These are phyloP conservation scores for Eclectus roratus DNA, from an alignment of 2,113 vertebrate species.

Conservation along the genomic window DNA sequence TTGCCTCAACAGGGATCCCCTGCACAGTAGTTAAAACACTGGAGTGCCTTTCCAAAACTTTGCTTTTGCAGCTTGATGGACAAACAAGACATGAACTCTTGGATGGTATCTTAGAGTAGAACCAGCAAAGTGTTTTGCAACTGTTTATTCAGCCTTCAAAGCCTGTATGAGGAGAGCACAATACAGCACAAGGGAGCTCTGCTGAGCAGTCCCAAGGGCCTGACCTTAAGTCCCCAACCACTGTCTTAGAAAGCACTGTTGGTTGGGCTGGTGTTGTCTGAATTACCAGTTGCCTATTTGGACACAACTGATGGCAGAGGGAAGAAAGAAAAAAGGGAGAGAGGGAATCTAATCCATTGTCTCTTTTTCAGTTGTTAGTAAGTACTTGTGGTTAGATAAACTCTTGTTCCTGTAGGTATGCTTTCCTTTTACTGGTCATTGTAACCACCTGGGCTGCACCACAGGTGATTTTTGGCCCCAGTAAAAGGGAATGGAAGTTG, in stretches of 20 bases:
- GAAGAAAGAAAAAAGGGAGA: neutral
- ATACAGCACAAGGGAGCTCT: fast-evolving
- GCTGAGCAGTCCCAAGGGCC: neutral
- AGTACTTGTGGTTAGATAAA: neutral
- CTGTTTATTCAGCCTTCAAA: neutral
- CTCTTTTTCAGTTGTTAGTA: neutral
- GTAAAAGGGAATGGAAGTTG: neutral
- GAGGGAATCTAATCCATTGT: neutral
- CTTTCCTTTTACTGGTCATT: neutral
- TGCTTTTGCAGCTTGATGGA: neutral
- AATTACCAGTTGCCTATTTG: neutral
- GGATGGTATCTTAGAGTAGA: neutral
- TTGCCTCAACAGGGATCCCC: neutral
- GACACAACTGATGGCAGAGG: neutral
- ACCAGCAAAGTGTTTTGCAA: neutral
- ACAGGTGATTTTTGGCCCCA: neutral
- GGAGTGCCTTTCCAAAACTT: neutral
- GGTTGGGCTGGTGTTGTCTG: neutral
- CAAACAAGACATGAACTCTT: neutral
- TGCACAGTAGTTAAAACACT: neutral
- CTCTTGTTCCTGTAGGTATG: neutral
- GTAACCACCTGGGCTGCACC: neutral
- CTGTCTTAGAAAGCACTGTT: fast-evolving
- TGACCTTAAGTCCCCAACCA: no score
- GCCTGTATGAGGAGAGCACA: fast-evolving